phyloP scores from a whole-genome alignment of 1,140 invertebrate species.

The Marisa cornuarietis region DNA sequence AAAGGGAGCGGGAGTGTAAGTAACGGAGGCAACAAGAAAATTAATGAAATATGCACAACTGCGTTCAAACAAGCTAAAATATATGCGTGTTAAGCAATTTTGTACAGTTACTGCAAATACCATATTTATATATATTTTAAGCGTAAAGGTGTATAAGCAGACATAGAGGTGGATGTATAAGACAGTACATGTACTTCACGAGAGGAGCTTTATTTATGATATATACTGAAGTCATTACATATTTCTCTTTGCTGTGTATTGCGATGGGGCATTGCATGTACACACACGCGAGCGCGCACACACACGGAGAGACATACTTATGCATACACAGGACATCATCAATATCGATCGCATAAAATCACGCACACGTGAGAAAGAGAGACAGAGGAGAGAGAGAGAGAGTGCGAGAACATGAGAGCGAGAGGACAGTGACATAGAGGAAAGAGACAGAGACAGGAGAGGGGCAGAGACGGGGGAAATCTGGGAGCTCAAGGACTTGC shows the following conservation, averaged over 20 bases:
- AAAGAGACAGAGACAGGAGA: not conserved
- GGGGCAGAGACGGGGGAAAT: not conserved
- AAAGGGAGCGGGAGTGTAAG: not conserved
- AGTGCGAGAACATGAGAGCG: conserved; percentile 3
- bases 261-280: not conserved
- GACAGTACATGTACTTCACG: too few species aligned
- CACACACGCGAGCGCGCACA: not conserved
- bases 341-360: too few species aligned
- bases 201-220: too few species aligned
- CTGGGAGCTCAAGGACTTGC: not conserved
- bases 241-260: too few species aligned
- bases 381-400: not conserved
- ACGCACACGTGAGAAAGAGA: not conserved
- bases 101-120: too few species aligned
- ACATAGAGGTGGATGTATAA: too few species aligned
- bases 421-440: not conserved
- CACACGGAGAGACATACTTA: not conserved
- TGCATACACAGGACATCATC: not conserved
- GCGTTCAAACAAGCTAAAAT: not conserved
- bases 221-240: too few species aligned
- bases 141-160: too few species aligned
- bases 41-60: not conserved
- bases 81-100: too few species aligned
- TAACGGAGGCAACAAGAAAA: not conserved
- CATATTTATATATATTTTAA: too few species aligned